These are phyloP conservation scores for Plagiodera versicolora DNA, from an alignment of 2,888 invertebrate species.

Conservation along the genomic window DNA sequence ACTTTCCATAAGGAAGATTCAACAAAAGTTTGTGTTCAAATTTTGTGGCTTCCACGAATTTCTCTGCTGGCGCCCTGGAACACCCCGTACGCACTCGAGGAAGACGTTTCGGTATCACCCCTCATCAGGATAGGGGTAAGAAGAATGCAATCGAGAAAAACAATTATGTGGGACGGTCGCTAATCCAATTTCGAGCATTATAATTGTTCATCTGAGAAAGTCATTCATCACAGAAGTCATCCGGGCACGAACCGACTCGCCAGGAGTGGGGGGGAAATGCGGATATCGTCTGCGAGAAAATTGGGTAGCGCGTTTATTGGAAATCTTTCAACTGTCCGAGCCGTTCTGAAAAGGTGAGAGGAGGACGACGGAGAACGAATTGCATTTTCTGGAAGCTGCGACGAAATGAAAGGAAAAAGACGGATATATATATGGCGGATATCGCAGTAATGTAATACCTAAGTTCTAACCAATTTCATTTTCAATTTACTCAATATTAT, in stretches of 20 bases:
- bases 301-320: constrained; percentile 52
- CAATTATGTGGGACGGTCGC: not conserved
- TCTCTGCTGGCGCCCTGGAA: too few species aligned
- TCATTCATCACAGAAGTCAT: constrained; percentile 51
- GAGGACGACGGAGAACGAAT: constrained; percentile 41
- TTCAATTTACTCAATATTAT: constrained; percentile 32
- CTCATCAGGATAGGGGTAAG: not conserved
- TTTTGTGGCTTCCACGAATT: too few species aligned
- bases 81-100: too few species aligned
- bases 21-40: too few species aligned
- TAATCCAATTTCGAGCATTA: constrained; percentile 14
- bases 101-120: not conserved
- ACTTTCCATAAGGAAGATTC: too few species aligned
- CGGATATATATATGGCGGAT: constrained; percentile 26
- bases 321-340: constrained; percentile 57
- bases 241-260: constrained; percentile 48
- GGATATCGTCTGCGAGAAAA: constrained; percentile 51
- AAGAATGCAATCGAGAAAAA: not conserved
- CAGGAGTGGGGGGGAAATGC: constrained; percentile 29
- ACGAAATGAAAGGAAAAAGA: constrained; percentile 32
- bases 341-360: constrained; percentile 46
- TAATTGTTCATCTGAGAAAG: constrained; percentile 29
- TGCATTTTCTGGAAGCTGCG: constrained; percentile 43
- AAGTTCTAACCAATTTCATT: constrained; percentile 33
- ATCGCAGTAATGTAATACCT: constrained; percentile 33